A percentile compares a stretch with the other conserved stretches of the same genome.
Evolutionary conservation across 2,888 invertebrate genomes (phyloP).

Genomic region (Lymantria monacha): DNA sequence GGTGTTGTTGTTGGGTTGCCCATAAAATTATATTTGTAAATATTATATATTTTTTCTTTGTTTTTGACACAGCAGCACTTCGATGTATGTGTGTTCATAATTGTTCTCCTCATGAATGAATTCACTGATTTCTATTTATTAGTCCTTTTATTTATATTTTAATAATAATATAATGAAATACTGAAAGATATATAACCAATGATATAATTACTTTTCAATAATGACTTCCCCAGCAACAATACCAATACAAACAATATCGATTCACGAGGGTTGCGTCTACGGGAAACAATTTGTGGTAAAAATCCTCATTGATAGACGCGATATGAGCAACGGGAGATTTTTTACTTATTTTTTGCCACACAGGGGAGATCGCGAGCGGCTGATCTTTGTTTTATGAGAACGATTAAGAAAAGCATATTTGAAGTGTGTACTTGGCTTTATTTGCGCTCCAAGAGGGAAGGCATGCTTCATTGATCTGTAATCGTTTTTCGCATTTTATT

Average conservation of each 20-base stretch:
- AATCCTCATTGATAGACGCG: constrained; percentile 68
- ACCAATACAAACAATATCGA: constrained; percentile 68
- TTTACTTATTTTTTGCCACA: constrained; percentile 59
- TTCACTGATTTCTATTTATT: too few species aligned
- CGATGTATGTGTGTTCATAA: too few species aligned
- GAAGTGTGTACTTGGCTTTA: constrained; percentile 80
- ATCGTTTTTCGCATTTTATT: constrained; percentile 80
- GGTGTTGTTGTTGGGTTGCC: too few species aligned
- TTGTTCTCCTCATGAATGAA: too few species aligned
- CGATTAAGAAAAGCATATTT: constrained; percentile 83
- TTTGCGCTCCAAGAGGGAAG: constrained; percentile 77
- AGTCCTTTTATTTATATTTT: too few species aligned
- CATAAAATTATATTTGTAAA: too few species aligned
- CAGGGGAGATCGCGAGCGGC: constrained; percentile 68
- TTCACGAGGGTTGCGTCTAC: constrained; percentile 54
- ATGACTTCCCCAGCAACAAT: constrained; percentile 28
- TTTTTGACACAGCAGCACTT: too few species aligned
- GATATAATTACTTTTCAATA: neutral
- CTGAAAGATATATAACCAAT: neutral
- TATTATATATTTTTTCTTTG: too few species aligned
- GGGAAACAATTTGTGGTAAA: constrained; percentile 75
- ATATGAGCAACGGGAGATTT: constrained; percentile 73
- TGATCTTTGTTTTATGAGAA: constrained; percentile 83
- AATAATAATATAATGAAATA: too few species aligned
- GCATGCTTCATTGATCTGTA: constrained; percentile 80